Conservation (phyloP, 2,888 invertebrate species). For the Orthosia cruda region DNA sequence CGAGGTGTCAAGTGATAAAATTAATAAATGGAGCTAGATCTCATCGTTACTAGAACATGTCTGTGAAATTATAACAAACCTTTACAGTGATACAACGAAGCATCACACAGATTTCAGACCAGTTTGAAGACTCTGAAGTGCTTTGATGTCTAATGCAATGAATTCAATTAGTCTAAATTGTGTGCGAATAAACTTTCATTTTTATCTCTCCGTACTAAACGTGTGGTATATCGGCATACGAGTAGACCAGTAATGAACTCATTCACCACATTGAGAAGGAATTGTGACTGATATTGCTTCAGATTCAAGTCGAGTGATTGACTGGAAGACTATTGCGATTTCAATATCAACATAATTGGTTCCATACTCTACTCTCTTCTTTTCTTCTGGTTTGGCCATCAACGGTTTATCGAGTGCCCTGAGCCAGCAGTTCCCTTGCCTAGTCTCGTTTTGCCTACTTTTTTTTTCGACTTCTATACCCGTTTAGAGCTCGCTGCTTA, state of each 20-base stretch:
- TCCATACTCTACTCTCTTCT: not conserved
- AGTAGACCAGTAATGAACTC: not conserved
- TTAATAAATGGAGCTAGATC: slow-evolving; percentile 87
- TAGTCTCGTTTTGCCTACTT: no score
- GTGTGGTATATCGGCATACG: not conserved
- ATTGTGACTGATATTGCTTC: slow-evolving; percentile 4
- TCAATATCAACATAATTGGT: not conserved
- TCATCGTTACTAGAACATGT: slow-evolving; percentile 70
- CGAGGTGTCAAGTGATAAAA: slow-evolving; percentile 90
- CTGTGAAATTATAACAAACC: slow-evolving; percentile 68
- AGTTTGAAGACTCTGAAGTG: slow-evolving; percentile 35
- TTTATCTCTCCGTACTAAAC: slow-evolving; percentile 36
- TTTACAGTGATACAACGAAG: slow-evolving; percentile 58
- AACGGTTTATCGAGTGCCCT: no score
- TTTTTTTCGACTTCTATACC: no score
- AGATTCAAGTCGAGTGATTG: not conserved
- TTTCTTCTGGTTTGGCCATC: not conserved
- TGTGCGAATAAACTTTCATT: slow-evolving; percentile 36
- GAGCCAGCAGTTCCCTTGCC: no score
- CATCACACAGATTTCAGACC: slow-evolving; percentile 42
- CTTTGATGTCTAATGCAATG: slow-evolving; percentile 57
- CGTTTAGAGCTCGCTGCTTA: no score
- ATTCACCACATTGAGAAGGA: not conserved
- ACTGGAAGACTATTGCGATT: no score
- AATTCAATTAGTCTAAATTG: slow-evolving; percentile 19